phyloP scores from a whole-genome alignment of 2,797 vertebrate genomes.

The Acanthurus tractus region DNA sequence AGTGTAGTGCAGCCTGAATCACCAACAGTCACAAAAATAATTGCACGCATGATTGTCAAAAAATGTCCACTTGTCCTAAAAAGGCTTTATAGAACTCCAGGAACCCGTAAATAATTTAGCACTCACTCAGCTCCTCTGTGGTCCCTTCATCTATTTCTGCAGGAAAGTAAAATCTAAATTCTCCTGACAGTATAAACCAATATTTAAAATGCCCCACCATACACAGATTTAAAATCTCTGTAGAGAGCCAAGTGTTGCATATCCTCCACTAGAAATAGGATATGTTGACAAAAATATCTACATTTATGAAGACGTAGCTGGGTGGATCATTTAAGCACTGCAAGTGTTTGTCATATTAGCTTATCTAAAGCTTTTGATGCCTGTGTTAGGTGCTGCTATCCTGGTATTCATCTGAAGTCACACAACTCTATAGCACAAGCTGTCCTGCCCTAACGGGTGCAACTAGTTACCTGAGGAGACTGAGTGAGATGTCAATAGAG shows the following conservation, averaged over 20 bases:
- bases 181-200: slow-evolving; percentile 33
- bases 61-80: slow-evolving; percentile 51
- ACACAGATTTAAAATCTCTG: slow-evolving; percentile 17
- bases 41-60: slow-evolving; percentile 40
- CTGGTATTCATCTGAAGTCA: neutral
- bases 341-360: neutral
- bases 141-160: slow-evolving; percentile 33
- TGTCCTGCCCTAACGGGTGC: neutral
- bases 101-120: slow-evolving; percentile 53
- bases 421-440: neutral
- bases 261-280: slow-evolving; percentile 9
- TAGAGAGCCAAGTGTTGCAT: slow-evolving; percentile 16
- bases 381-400: neutral
- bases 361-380: slow-evolving; percentile 5
- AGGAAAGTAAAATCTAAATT: slow-evolving; percentile 28
- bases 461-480: neutral
- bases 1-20: slow-evolving; percentile 18
- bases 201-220: slow-evolving; percentile 33
- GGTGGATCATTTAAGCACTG: slow-evolving; percentile 6
- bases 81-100: slow-evolving; percentile 3
- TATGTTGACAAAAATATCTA: neutral
- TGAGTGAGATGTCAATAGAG: slow-evolving; percentile 5
- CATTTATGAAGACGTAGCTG: slow-evolving; percentile 10
- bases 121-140: slow-evolving; percentile 15
- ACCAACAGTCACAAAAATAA: slow-evolving; percentile 24